These are phyloP conservation scores for Lampris incognitus DNA, from an alignment of 2,113 vertebrate species.

Conservation along the genomic window DNA sequence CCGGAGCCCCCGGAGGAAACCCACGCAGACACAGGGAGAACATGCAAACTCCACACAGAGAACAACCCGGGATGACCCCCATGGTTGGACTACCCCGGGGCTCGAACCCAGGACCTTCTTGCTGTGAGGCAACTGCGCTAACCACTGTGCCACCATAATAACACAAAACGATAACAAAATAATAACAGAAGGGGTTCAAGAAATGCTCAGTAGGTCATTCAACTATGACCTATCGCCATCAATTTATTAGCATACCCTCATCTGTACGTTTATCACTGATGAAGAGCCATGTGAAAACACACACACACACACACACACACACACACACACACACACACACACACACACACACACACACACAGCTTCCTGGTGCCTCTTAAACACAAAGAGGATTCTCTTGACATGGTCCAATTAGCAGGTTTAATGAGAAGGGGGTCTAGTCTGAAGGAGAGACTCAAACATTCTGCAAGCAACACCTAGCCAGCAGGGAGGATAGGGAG, in stretches of 20 bases:
- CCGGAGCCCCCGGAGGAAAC: no score
- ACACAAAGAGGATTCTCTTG: constrained; percentile 37
- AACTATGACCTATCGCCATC: not conserved
- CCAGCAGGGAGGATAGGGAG: constrained; percentile 50
- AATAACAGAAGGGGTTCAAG: not conserved
- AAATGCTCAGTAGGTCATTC: not conserved
- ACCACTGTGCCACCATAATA: no score
- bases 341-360: not conserved
- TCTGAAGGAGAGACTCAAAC: constrained; percentile 54
- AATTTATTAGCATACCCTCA: no score
- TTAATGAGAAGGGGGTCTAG: constrained; percentile 67
- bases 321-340: constrained; percentile 9
- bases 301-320: constrained; percentile 9
- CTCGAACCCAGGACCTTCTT: no score
- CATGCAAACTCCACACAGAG: no score
- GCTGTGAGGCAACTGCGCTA: no score
- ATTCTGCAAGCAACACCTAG: constrained; percentile 65
- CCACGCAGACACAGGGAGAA: no score
- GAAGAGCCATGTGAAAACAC: not conserved
- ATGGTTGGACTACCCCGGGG: no score
- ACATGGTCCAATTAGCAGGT: constrained; percentile 61
- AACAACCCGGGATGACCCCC: no score
- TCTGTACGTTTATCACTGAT: not conserved
- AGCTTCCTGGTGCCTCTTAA: constrained; percentile 20
- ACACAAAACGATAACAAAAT: not conserved